Evolutionary conservation across 2,113 vertebrate species (phyloP), one percentile per base, ranked within the genome.

Genomic region (Chaetops frenatus): DNA sequence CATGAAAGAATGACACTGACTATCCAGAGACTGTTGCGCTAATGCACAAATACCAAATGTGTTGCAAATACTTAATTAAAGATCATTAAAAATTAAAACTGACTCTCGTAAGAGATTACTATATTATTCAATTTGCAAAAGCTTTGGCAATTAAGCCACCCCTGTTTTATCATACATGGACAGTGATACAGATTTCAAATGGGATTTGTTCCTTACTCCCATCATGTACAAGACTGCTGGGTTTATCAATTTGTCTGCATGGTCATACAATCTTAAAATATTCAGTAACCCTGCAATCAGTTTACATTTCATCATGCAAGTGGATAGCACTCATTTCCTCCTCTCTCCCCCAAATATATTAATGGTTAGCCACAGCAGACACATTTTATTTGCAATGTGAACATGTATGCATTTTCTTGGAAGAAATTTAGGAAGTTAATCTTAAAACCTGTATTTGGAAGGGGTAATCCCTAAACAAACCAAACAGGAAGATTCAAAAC

Each of bases 51-150:
- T 50, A 62, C 10, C 29, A 47, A 51, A 66, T 4, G 7, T 25
- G 36, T 58, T 20, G 14, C 45, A 42, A 92, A 83, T 31, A 53
- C 54, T 81, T 90, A 77, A 90, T 86, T 57, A 86, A 92, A 83
- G 56, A 70, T 28, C 42, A 96, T 94, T 93, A 94, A 92, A 86
- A 94, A 86, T 86, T 77, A 83, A 93, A 86, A 35, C 25, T 38
- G 31, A 42, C 28, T 85, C 6, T 92, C 15, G 27, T 56, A 74
- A 88, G 85, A 86, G 9, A 38, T 70, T 35, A 66, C 33, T 54
- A n/a, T 40, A 54, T 57, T 88, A 36, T 25, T 72, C 58, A 77
- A 64, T 66, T 47, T 74, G 18, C 40, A 85, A 15, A 74, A 61
- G 6, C 40, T 88, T 79, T 83, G 54, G 42, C 31, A 87, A 48